Percentiles rank a stretch among this genome's conserved stretches.
phyloP scores from a whole-genome alignment of 2,113 vertebrate species.

The Hippocampus barbouri region DNA sequence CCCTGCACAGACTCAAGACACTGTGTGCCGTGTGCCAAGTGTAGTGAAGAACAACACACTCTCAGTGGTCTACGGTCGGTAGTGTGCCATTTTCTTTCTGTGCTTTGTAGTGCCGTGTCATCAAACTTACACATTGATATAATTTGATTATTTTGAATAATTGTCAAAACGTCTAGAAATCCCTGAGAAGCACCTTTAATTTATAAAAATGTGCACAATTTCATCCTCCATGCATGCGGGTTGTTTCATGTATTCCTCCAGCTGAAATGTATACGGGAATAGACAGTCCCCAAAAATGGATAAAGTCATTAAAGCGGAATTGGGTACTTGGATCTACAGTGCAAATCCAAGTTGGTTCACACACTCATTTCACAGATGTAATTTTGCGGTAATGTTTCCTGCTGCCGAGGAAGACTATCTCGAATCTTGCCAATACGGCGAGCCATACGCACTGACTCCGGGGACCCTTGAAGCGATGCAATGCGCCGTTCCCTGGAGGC shows the following conservation, averaged over 20 bases:
- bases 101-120: too few species aligned
- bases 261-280: neutral
- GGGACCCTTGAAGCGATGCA: slow-evolving; percentile 55
- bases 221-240: neutral
- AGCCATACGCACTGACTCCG: slow-evolving; percentile 49
- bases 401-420: slow-evolving; percentile 28
- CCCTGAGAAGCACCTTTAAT: neutral
- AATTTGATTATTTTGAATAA: too few species aligned
- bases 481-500: slow-evolving; percentile 48
- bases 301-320: neutral
- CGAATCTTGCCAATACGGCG: slow-evolving; percentile 23
- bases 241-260: neutral
- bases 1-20: neutral
- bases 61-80: neutral
- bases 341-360: neutral
- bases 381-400: neutral
- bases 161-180: neutral
- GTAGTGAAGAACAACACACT: neutral
- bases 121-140: too few species aligned
- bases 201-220: neutral
- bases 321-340: neutral
- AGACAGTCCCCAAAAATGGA: neutral
- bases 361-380: too few species aligned
- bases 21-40: neutral
- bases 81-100: too few species aligned